A percentile compares a stretch with the other conserved stretches of the same genome.
Conservation (phyloP, 2,113 vertebrate genomes). For the Cariama cristata region DNA sequence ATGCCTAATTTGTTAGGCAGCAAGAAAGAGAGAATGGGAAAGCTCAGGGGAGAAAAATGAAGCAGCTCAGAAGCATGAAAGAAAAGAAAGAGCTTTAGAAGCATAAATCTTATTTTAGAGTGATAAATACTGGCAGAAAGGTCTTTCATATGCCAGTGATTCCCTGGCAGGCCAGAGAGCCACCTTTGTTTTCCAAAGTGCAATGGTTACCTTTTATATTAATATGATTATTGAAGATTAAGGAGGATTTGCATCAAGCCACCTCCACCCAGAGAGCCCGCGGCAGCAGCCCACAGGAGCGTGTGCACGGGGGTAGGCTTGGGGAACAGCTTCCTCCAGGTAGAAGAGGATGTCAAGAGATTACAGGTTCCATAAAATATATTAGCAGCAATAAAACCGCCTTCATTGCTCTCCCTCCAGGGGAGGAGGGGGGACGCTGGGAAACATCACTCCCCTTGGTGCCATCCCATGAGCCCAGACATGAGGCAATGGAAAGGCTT, state of each 20-base stretch:
- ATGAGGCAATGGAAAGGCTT: neutral
- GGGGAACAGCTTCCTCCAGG: neutral
- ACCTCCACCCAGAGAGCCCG: neutral
- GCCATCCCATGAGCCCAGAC: neutral
- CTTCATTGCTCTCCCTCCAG: neutral
- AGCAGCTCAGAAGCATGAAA: slow-evolving; percentile 53
- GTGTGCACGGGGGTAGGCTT: neutral
- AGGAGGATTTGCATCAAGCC: slow-evolving; percentile 11
- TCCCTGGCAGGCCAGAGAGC: slow-evolving; percentile 36
- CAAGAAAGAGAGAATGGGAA: slow-evolving; percentile 50
- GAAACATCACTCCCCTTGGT: neutral
- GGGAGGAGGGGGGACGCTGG: neutral
- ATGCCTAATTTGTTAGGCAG: slow-evolving; percentile 63
- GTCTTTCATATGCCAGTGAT: slow-evolving; percentile 41
- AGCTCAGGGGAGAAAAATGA: slow-evolving; percentile 49
- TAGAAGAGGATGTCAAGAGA: neutral
- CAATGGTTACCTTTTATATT: slow-evolving; percentile 36
- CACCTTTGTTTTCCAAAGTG: slow-evolving; percentile 60
- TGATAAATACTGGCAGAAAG: slow-evolving; percentile 17
- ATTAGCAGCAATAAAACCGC: neutral
- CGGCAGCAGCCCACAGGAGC: neutral
- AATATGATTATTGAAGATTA: slow-evolving; percentile 56
- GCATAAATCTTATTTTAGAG: slow-evolving; percentile 44
- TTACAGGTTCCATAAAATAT: neutral
- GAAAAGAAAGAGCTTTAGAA: slow-evolving; percentile 41